These are phyloP conservation scores for Rhabdornis inornatus DNA, from an alignment of 2,113 vertebrate genomes.

Conservation along the genomic window DNA sequence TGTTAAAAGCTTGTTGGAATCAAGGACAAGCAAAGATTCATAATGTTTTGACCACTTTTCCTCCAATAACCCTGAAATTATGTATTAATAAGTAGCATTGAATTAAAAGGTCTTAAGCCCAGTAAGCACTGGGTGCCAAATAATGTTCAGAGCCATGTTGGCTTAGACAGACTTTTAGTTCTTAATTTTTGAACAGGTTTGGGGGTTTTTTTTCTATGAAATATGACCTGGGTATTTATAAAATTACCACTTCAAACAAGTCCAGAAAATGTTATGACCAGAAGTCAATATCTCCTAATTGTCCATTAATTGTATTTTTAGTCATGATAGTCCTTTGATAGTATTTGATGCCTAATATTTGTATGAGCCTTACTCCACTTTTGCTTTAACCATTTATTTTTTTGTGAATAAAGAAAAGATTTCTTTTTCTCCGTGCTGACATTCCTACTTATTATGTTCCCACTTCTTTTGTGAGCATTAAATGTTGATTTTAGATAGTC, in stretches of 20 bases:
- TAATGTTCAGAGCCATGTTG: background rate
- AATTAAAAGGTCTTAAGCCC: background rate
- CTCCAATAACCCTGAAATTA: background rate
- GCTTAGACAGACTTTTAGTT: background rate
- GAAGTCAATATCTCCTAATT: background rate
- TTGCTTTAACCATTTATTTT: background rate
- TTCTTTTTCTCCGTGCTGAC: background rate
- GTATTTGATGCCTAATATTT: background rate
- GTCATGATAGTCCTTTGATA: background rate
- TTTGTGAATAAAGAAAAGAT: background rate
- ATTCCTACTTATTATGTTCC: slow-evolving; percentile 13
- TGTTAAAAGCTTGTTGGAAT: background rate
- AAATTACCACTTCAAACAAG: background rate
- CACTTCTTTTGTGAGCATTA: slow-evolving; percentile 12
- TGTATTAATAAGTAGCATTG: background rate
- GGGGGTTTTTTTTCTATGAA: background rate
- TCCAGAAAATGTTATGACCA: background rate
- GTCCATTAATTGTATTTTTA: background rate
- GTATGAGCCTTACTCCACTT: background rate
- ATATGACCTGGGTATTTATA: background rate
- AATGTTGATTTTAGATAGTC: slow-evolving; percentile 27
- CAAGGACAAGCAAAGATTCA: background rate
- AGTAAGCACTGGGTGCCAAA: background rate
- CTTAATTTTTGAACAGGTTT: background rate
- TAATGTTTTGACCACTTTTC: background rate